A percentile compares a stretch with the other conserved stretches of the same genome.
These are phyloP conservation scores for Scolopax rusticola DNA, from an alignment of 2,797 vertebrate species.

Conservation along the genomic window DNA sequence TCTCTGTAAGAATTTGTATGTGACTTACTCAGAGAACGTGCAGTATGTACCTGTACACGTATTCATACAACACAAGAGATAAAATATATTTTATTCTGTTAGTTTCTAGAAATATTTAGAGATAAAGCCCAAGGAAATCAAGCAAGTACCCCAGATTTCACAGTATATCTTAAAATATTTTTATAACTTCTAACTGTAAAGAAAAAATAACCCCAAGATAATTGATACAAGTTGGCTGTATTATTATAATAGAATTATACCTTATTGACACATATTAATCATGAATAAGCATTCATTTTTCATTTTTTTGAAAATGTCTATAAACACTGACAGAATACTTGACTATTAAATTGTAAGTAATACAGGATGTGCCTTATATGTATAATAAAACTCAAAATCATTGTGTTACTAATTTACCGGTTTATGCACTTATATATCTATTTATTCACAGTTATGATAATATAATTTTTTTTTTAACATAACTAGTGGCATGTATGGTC, in stretches of 20 bases:
- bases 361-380: background rate
- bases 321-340: constrained; percentile 47
- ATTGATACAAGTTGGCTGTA: background rate
- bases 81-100: background rate
- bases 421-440: constrained; percentile 48
- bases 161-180: background rate
- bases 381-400: constrained; percentile 41
- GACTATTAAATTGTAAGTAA: constrained; percentile 38
- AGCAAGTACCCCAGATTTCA: background rate
- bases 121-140: background rate
- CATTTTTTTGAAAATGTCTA: constrained; percentile 12
- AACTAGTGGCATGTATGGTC: background rate
- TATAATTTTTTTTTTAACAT: background rate
- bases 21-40: background rate
- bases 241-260: constrained; percentile 16
- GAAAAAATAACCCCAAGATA: background rate
- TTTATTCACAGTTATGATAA: constrained; percentile 46
- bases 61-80: background rate
- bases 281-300: constrained; percentile 17
- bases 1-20: background rate
- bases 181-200: constrained; percentile 27
- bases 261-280: background rate
- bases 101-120: background rate
- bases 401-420: constrained; percentile 37
- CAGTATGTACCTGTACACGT: background rate